Evolutionary conservation across 2,888 invertebrate genomes (phyloP).

Genomic region (Drymonia ruficornis): DNA sequence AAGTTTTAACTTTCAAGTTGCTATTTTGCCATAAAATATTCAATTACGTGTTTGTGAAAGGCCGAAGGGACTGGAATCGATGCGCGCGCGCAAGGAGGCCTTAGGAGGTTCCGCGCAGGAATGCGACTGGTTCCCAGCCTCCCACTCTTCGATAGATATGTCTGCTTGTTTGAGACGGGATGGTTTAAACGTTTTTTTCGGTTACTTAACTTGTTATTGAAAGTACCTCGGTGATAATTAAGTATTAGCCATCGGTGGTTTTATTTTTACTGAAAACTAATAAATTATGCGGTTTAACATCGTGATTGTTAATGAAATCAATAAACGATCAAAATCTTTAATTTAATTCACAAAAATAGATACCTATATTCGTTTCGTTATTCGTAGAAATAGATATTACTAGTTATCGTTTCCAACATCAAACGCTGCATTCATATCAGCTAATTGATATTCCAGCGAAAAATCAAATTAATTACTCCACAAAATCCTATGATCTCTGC

Average conservation of each 20-base stretch:
- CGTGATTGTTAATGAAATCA: neutral
- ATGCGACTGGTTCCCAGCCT: conserved; percentile 25
- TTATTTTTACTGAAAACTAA: neutral
- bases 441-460: neutral
- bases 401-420: neutral
- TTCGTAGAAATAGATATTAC: neutral
- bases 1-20: neutral
- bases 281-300: neutral
- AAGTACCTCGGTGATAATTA: neutral
- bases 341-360: too few relatives aligned
- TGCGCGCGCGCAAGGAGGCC: conserved; percentile 9
- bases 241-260: neutral
- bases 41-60: conserved; percentile 4
- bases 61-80: neutral
- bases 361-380: too few relatives aligned
- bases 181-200: neutral
- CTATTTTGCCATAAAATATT: conserved; percentile 1
- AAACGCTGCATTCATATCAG: neutral
- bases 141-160: conserved; percentile 13
- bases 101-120: conserved; percentile 19
- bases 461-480: too few relatives aligned
- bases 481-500: too few relatives aligned
- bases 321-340: too few relatives aligned
- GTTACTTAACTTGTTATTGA: neutral
- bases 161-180: conserved; percentile 1